These are phyloP conservation scores for Rhopalosiphum nymphaeae DNA, from an alignment of 2,888 invertebrate species.

Conservation along the genomic window DNA sequence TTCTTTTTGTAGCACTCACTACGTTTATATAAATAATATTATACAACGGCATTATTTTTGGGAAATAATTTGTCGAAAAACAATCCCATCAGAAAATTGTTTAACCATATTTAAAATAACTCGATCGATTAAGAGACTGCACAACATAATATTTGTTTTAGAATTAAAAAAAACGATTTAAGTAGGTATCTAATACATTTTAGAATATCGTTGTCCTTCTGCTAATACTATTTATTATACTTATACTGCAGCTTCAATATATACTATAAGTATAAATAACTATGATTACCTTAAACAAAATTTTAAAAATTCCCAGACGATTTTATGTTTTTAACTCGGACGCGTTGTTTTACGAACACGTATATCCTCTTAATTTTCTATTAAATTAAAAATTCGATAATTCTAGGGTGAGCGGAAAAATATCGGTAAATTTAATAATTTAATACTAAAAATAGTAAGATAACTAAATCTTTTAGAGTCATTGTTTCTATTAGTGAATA, in stretches of 20 bases:
- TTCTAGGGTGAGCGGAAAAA: not conserved
- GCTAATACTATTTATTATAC: not conserved
- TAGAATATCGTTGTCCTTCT: not conserved
- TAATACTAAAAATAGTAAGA: no score
- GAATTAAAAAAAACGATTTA: not conserved
- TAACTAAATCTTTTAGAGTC: no score
- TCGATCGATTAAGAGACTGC: not conserved
- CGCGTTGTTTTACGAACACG: not conserved
- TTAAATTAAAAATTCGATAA: not conserved
- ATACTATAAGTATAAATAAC: no score
- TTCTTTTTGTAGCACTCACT: not conserved
- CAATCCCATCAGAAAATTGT: no score
- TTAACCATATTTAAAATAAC: not conserved
- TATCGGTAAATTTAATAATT: no score
- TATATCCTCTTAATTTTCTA: not conserved
- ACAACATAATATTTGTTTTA: not conserved
- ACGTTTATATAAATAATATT: not conserved
- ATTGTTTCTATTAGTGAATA: no score
- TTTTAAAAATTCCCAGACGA: not conserved
- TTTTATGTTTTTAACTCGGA: not conserved
- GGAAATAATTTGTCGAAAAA: not conserved
- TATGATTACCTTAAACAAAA: slow-evolving; percentile 23
- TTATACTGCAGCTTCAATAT: not conserved
- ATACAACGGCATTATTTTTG: not conserved
- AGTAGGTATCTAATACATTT: not conserved